Conservation (phyloP, 1,140 invertebrate genomes). For the Rhopalosiphum maidis region DNA sequence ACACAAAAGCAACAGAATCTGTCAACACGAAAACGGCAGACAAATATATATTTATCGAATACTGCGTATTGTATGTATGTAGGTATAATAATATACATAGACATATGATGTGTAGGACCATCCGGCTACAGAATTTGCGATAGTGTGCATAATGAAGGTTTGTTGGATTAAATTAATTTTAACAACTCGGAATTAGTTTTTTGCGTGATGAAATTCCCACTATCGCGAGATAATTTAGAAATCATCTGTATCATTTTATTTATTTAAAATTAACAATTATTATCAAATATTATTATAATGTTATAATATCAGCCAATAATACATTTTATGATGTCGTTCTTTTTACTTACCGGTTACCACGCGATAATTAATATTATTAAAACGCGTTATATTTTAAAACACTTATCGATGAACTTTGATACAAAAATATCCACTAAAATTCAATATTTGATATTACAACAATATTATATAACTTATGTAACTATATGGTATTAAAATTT, state of each 20-base stretch:
- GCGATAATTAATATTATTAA: too few species aligned
- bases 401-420: background rate
- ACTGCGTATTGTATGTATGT: background rate
- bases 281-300: background rate
- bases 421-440: background rate
- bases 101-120: background rate
- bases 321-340: background rate
- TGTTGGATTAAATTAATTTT: conserved; percentile 4
- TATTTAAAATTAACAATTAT: background rate
- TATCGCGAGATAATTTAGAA: background rate
- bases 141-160: background rate
- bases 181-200: background rate
- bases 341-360: too few species aligned
- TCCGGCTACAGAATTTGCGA: background rate
- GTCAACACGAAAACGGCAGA: background rate
- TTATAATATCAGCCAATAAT: background rate
- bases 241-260: background rate
- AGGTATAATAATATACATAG: background rate
- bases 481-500: background rate
- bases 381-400: background rate
- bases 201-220: background rate
- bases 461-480: background rate
- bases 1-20: background rate
- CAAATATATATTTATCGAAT: background rate
- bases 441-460: background rate